Percentiles rank a stretch among this genome's conserved stretches.
Evolutionary conservation across 1,140 invertebrate genomes (phyloP).

Genomic region (Lepidostoma basale): DNA sequence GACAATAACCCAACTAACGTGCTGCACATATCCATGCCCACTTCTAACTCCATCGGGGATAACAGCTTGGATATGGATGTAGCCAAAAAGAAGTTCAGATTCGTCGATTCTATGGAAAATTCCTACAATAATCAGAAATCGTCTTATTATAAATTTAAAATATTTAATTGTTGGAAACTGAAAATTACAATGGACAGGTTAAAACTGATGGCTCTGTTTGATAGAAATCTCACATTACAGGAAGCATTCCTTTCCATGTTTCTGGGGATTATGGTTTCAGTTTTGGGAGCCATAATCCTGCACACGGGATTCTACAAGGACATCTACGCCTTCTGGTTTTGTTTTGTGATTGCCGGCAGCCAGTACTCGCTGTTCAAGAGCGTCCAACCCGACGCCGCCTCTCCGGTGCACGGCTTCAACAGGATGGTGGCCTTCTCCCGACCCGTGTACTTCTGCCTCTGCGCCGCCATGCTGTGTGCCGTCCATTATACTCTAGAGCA

Average conservation of each 20-base stretch:
- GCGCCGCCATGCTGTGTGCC: conserved; percentile 74
- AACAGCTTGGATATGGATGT: conserved; percentile 54
- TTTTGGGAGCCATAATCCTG: conserved; percentile 84
- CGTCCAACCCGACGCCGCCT: conserved; percentile 98
- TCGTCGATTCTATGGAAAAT: conserved; percentile 56
- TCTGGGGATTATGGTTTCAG: conserved; percentile 84
- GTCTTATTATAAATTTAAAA: conserved; percentile 86
- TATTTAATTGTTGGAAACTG: conserved; percentile 70
- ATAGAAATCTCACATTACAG: conserved; percentile 84
- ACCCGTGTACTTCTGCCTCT: conserved; percentile 94
- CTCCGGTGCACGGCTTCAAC: conserved; percentile 98
- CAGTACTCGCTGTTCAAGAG: conserved; percentile 98
- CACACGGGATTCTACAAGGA: conserved; percentile 89
- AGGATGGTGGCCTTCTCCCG: conserved; percentile 92
- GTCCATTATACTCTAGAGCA: conserved; percentile 66
- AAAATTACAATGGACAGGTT: conserved; percentile 91
- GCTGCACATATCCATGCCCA: conserved; percentile 49
- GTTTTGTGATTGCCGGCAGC: conserved; percentile 94
- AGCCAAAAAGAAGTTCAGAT: conserved; percentile 52
- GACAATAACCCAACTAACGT: conserved; percentile 49
- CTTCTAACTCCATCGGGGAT: conserved; percentile 51
- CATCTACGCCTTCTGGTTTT: conserved; percentile 92
- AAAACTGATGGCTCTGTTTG: conserved; percentile 88
- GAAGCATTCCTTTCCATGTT: conserved; percentile 87
- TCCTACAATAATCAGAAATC: conserved; percentile 64